Evolutionary conservation across 30 jellyfish, hydroid and myxozoan genomes (phyloP).

Genomic region (Phacellophora camtschatica): DNA sequence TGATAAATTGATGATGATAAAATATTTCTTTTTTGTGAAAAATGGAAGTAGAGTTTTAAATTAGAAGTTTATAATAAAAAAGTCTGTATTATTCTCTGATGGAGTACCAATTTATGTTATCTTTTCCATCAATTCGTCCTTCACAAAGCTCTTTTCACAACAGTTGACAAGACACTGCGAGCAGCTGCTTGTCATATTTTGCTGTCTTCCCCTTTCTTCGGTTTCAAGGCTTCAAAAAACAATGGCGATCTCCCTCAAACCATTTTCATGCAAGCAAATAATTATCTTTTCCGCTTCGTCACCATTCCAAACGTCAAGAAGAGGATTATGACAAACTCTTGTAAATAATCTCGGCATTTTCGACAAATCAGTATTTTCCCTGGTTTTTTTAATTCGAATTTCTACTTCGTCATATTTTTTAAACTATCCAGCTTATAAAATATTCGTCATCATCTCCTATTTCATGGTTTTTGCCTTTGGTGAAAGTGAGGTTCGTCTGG

Average conservation of each 20-base stretch:
- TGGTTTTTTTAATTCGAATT: neutral
- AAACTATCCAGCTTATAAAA: too few species aligned
- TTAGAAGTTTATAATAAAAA: too few species aligned
- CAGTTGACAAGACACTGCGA: neutral
- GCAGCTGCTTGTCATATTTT: neutral
- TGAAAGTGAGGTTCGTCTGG: too few species aligned
- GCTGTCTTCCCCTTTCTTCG: conserved; percentile 1
- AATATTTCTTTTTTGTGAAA: neutral
- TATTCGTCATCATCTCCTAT: too few species aligned
- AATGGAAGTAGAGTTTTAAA: too few species aligned
- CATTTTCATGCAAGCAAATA: neutral
- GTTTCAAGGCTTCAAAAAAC: neutral
- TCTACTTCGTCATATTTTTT: too few species aligned
- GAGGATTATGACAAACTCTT: conserved; percentile 3
- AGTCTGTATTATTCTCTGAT: too few species aligned
- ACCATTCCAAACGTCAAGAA: neutral
- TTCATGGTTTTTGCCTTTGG: neutral
- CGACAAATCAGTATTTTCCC: neutral
- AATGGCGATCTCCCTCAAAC: neutral
- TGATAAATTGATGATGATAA: neutral
- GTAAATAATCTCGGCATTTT: conserved; percentile 18
- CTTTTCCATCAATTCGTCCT: neutral
- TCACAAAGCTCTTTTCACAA: neutral
- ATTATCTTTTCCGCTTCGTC: neutral
- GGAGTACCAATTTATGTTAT: too few species aligned